phyloP scores from a whole-genome alignment of 2,888 invertebrate species.

The Limnephilus rhombicus region DNA sequence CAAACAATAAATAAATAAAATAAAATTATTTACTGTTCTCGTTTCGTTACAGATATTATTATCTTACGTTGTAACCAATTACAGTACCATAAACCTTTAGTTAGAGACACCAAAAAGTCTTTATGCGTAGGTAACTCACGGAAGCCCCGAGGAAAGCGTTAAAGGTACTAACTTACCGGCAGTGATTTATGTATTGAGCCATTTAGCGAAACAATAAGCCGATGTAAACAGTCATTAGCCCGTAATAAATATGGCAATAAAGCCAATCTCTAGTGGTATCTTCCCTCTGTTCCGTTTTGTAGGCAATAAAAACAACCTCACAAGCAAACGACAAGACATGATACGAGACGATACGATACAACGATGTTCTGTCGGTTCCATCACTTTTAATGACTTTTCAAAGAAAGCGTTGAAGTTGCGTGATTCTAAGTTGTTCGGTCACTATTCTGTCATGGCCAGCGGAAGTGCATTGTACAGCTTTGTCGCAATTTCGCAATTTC shows the following conservation, averaged over 20 bases:
- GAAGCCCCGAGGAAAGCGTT: background rate
- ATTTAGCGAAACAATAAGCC: constrained; percentile 19
- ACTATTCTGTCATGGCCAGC: too few species aligned
- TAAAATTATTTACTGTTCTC: too few species aligned
- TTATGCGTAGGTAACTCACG: background rate
- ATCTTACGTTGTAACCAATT: background rate
- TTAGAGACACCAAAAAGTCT: background rate
- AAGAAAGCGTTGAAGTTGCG: too few species aligned
- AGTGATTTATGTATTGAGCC: background rate
- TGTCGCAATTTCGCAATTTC: too few species aligned
- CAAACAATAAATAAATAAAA: too few species aligned
- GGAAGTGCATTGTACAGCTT: too few species aligned
- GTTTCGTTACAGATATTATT: too few species aligned
- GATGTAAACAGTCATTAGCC: background rate
- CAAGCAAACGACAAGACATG: background rate
- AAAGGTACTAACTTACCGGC: background rate
- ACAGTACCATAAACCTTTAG: background rate
- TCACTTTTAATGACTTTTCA: too few species aligned
- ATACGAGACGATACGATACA: background rate
- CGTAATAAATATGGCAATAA: background rate
- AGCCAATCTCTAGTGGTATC: background rate
- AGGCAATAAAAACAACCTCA: background rate
- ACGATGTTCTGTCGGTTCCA: too few species aligned
- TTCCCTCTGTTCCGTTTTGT: background rate
- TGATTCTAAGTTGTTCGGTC: too few species aligned